Conservation (phyloP, 2,113 vertebrate genomes). For the Cynocephalus volans region DNA sequence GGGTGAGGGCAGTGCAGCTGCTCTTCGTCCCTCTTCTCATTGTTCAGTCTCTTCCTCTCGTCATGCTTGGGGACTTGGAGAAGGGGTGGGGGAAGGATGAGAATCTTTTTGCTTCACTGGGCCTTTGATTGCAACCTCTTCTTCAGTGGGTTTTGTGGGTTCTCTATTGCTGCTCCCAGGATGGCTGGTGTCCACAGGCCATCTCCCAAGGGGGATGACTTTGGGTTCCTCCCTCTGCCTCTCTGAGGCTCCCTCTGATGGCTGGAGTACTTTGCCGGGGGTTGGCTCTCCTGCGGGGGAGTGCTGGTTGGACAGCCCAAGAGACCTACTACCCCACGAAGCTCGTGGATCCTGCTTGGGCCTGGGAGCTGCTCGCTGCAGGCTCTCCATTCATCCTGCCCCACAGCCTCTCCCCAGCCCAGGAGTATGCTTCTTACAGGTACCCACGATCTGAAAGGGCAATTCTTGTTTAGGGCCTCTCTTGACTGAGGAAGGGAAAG, state of each 20-base stretch:
- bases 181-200: background rate
- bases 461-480: accelerated
- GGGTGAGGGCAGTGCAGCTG: background rate
- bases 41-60: background rate
- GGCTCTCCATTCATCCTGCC: background rate
- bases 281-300: background rate
- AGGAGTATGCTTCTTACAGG: background rate
- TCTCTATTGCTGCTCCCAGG: background rate
- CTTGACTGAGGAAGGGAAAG: background rate
- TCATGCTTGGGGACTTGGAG: background rate
- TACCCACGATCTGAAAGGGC: background rate
- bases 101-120: background rate
- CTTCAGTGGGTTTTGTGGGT: background rate
- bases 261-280: background rate
- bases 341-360: background rate
- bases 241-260: background rate
- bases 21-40: background rate
- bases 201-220: background rate
- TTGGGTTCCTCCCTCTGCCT: background rate
- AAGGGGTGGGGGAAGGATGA: background rate
- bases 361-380: accelerated
- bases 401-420: background rate
- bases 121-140: background rate
- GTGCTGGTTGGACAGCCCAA: background rate
- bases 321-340: background rate